Evolutionary conservation across 2,113 vertebrate genomes (phyloP).

Genomic region (human (Homo sapiens)): GRCh38 chr6:109604501-109605000

Average conservation of each 20-base stretch:
- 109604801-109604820: neutral
- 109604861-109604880: neutral
- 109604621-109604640: neutral
- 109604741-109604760: neutral
- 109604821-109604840: neutral
- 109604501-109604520: neutral
- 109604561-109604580: neutral
- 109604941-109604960: neutral
- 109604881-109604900: neutral
- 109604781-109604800: neutral
- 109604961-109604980: neutral
- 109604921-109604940: neutral
- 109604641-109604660: neutral
- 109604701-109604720: neutral
- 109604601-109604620: neutral
- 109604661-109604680: neutral
- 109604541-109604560: neutral
- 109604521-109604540: neutral
- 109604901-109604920: neutral
- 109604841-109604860: neutral
- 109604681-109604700: neutral
- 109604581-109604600: neutral
- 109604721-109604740: neutral
- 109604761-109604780: neutral
- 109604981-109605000: neutral